Conservation (phyloP, 2,113 vertebrate species). For the Chaetodon trifascialis region DNA sequence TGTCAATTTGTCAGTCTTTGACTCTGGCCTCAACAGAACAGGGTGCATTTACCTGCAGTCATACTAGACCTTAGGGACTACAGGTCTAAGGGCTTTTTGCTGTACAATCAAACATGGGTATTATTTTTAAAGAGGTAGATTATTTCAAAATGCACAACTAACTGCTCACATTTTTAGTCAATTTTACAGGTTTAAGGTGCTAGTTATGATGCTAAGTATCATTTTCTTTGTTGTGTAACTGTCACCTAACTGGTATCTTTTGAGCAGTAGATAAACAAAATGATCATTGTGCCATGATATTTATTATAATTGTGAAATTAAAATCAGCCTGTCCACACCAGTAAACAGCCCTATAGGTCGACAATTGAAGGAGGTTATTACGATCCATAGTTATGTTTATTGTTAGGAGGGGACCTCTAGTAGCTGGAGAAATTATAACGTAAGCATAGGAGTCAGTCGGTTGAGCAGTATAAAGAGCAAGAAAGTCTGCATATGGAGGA, state of each 20-base stretch:
- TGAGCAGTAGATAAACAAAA: no score
- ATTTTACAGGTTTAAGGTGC: neutral
- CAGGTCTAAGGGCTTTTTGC: slow-evolving; percentile 4
- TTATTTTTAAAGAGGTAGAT: neutral
- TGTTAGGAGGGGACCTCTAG: no score
- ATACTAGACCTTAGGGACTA: slow-evolving; percentile 34
- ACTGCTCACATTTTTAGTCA: neutral
- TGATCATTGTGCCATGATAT: neutral
- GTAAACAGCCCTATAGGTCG: no score
- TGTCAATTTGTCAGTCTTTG: slow-evolving; percentile 71
- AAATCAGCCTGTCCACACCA: no score
- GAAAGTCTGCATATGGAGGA: no score
- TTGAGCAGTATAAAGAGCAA: no score
- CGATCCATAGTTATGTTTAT: no score
- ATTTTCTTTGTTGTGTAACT: neutral
- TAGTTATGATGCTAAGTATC: neutral
- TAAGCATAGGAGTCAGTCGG: no score
- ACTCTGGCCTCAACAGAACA: slow-evolving; percentile 19
- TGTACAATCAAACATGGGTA: neutral
- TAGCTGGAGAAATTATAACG: no score
- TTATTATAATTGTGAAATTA: neutral
- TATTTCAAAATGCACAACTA: neutral
- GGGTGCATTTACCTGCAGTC: slow-evolving; percentile 43
- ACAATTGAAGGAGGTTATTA: no score
- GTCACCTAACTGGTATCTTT: neutral